phyloP scores from a whole-genome alignment of 2,797 vertebrate species.

The Sebastes reedi region DNA sequence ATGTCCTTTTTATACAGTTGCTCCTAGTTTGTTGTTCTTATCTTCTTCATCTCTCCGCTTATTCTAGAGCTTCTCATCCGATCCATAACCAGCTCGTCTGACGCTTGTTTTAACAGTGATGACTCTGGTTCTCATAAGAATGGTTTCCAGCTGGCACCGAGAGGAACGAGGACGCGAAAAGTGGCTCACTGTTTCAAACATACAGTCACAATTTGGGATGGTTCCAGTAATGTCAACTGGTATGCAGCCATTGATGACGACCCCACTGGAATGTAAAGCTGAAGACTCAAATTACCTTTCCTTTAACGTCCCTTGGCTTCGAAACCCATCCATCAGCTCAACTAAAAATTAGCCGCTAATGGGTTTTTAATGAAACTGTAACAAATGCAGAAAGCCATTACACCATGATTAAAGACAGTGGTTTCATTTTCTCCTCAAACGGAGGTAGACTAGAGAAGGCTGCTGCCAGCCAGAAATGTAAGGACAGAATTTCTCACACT shows the following conservation, averaged over 20 bases:
- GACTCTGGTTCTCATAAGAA: conserved; percentile 50
- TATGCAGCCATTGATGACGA: conserved; percentile 62
- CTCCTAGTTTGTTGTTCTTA: neutral
- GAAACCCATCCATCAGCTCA: conserved; percentile 67
- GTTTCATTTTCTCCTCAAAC: conserved; percentile 56
- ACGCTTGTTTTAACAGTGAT: conserved; percentile 43
- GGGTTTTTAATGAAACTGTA: conserved; percentile 81
- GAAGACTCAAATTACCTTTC: conserved; percentile 68
- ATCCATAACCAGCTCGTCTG: conserved; percentile 29
- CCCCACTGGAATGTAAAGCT: conserved; percentile 49
- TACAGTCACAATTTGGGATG: conserved; percentile 54
- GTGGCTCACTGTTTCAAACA: conserved; percentile 50
- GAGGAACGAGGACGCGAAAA: conserved; percentile 39
- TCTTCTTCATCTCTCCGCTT: neutral
- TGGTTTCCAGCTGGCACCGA: conserved; percentile 60
- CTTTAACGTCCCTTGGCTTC: conserved; percentile 57
- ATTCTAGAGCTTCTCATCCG: conserved; percentile 5
- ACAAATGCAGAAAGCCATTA: conserved; percentile 79
- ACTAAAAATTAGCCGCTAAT: conserved; percentile 75
- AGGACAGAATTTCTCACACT: conserved; percentile 30
- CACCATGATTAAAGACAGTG: conserved; percentile 73
- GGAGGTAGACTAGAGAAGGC: conserved; percentile 19
- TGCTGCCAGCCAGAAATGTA: conserved; percentile 6
- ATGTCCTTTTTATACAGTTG: neutral
- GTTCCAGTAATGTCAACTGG: conserved; percentile 65